phyloP scores from a whole-genome alignment of 2,113 vertebrate species.

The Cyprinus carpio region DNA sequence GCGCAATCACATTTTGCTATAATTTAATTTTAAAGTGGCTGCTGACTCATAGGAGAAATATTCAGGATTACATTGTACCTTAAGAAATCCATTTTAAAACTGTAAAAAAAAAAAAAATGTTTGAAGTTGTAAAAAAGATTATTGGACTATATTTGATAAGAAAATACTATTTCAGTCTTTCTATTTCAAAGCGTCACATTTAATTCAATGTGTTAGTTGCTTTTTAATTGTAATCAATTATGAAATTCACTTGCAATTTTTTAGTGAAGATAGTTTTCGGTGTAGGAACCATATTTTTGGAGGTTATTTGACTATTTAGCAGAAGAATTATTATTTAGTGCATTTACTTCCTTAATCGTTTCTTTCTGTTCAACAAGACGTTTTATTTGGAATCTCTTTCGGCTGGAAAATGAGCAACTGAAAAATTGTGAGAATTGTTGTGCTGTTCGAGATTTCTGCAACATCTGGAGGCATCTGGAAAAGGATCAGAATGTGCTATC shows the following conservation, averaged over 20 bases:
- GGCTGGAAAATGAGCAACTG: constrained; percentile 86
- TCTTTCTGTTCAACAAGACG: constrained; percentile 68
- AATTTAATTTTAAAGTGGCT: not conserved
- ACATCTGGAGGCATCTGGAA: constrained; percentile 76
- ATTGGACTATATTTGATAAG: not conserved
- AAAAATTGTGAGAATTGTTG: constrained; percentile 85
- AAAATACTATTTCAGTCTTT: not conserved
- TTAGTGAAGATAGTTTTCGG: not conserved
- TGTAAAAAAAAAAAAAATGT: not conserved
- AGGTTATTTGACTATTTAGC: not conserved
- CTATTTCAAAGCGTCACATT: not conserved
- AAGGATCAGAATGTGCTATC: constrained; percentile 84
- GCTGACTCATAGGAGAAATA: not conserved
- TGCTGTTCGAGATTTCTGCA: constrained; percentile 78
- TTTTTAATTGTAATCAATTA: not conserved
- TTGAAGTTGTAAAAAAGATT: not conserved
- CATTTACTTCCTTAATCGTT: not conserved
- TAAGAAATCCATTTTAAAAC: not conserved
- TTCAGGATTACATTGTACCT: not conserved
- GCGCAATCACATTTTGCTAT: not conserved
- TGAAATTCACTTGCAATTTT: not conserved
- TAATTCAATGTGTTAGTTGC: not conserved
- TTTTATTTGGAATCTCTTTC: constrained; percentile 89
- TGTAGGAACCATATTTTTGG: not conserved
- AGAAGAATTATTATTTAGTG: not conserved